Evolutionary conservation across 1,140 invertebrate species (phyloP).

Genomic region (Antheraea pernyi): DNA sequence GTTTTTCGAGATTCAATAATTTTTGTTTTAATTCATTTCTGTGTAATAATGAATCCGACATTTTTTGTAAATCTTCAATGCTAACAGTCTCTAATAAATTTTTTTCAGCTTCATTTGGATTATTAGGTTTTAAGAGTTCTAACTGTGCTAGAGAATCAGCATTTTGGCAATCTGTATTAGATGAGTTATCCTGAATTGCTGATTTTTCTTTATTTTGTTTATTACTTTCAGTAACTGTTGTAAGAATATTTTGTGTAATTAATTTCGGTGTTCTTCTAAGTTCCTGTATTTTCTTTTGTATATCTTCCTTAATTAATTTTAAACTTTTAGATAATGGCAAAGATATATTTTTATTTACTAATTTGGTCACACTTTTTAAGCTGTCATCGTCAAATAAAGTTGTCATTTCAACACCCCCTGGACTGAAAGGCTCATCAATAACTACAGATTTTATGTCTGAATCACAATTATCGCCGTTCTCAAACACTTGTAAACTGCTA

Average conservation of each 20-base stretch:
- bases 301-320: constrained; percentile 22
- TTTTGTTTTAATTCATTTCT: background rate
- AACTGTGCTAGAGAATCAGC: background rate
- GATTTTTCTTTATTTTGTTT: background rate
- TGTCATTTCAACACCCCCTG: background rate
- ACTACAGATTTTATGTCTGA: background rate
- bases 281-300: constrained; percentile 22
- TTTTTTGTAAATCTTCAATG: constrained; percentile 45
- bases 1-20: background rate
- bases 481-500: background rate
- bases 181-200: background rate
- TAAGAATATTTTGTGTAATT: background rate
- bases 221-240: background rate
- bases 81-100: background rate
- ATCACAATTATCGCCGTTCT: background rate
- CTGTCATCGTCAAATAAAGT: background rate
- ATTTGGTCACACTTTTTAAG: constrained; percentile 7
- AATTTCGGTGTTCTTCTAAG: background rate
- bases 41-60: constrained; percentile 45
- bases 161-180: constrained; percentile 3
- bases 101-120: background rate
- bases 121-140: background rate
- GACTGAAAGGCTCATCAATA: background rate
- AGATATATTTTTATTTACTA: background rate
- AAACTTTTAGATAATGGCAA: constrained; percentile 8